Conservation (phyloP, 2,113 vertebrate species). For the Apteryx owenii region DNA sequence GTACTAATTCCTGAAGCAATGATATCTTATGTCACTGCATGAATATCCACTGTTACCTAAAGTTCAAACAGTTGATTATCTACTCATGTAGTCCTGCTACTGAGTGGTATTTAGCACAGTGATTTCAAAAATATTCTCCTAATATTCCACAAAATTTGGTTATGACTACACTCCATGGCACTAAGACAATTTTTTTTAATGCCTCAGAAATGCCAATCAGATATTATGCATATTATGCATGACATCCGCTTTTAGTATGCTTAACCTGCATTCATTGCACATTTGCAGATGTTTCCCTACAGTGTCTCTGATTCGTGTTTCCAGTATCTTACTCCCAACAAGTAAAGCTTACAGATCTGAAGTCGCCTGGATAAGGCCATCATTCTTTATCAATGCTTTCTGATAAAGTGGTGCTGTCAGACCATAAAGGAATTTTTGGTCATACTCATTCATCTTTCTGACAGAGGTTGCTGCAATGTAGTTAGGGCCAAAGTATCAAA, state of each 20-base stretch:
- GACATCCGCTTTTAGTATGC: neutral
- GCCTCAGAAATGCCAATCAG: neutral
- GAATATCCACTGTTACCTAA: neutral
- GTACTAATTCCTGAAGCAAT: neutral
- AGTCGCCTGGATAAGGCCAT: neutral
- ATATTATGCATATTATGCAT: neutral
- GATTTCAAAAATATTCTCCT: neutral
- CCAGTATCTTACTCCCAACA: neutral
- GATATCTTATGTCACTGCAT: neutral
- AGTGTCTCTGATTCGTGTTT: neutral
- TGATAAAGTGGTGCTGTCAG: slow-evolving; percentile 56
- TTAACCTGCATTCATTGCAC: neutral
- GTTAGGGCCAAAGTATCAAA: slow-evolving; percentile 13
- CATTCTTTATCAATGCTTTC: slow-evolving; percentile 12
- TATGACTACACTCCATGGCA: neutral
- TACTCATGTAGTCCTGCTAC: neutral
- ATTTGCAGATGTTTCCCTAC: neutral
- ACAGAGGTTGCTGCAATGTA: slow-evolving; percentile 15
- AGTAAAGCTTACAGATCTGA: neutral
- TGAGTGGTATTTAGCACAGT: neutral
- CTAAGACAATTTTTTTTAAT: neutral
- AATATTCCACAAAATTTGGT: neutral
- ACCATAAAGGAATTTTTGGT: slow-evolving; percentile 24
- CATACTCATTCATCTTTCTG: slow-evolving; percentile 40
- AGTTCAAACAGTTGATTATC: neutral